phyloP scores from a whole-genome alignment of 2,797 vertebrate genomes.

The Melopsittacus undulatus region DNA sequence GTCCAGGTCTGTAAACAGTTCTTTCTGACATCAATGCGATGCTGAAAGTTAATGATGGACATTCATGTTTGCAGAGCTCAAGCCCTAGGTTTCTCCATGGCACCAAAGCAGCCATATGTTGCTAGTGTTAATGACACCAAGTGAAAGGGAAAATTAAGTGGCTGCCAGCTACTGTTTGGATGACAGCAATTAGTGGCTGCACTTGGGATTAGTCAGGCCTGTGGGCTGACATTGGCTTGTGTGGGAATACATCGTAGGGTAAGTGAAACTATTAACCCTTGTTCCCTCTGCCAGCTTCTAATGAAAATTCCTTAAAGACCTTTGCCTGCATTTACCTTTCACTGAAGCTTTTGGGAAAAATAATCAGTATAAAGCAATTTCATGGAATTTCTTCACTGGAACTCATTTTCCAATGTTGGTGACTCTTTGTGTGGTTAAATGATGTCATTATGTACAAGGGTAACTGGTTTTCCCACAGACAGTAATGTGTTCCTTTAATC shows the following conservation, averaged over 20 bases:
- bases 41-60: background rate
- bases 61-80: background rate
- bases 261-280: slow-evolving; percentile 42
- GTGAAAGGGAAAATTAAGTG: slow-evolving; percentile 50
- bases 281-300: background rate
- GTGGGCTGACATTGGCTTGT: background rate
- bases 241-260: background rate
- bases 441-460: background rate
- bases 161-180: slow-evolving; percentile 47
- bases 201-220: slow-evolving; percentile 49
- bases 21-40: background rate
- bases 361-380: background rate
- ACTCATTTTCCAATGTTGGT: background rate
- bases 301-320: background rate
- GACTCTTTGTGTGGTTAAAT: background rate
- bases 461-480: background rate
- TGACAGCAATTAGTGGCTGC: slow-evolving; percentile 51
- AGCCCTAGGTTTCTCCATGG: background rate
- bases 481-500: background rate
- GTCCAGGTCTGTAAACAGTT: background rate
- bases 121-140: slow-evolving; percentile 30
- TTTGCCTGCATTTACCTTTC: background rate
- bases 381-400: background rate
- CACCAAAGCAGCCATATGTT: slow-evolving; percentile 6
- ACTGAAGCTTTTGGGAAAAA: background rate